These are phyloP conservation scores for Meriones psammophilus DNA, from an alignment of 2,797 vertebrate species.

Conservation along the genomic window DNA sequence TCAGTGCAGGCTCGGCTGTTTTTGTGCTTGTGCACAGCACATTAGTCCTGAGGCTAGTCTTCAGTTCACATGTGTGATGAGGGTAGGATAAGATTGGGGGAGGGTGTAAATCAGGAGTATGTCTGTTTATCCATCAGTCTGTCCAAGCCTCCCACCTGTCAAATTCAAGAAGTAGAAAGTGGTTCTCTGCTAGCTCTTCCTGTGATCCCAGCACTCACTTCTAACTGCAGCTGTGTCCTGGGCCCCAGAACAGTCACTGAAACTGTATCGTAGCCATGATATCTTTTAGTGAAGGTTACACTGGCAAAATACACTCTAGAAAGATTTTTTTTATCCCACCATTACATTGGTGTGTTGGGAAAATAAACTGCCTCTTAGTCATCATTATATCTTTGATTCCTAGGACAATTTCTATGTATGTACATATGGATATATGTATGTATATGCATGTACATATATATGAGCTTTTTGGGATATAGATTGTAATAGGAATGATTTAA, in stretches of 20 bases:
- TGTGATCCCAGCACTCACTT: background rate
- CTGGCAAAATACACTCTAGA: background rate
- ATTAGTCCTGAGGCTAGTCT: background rate
- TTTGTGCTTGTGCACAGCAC: background rate
- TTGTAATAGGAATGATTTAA: constrained; percentile 3
- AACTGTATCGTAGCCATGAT: background rate
- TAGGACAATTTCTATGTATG: background rate
- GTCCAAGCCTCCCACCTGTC: background rate
- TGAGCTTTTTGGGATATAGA: background rate
- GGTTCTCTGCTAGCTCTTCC: background rate
- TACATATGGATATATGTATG: background rate
- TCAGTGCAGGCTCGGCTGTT: background rate
- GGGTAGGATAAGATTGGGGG: background rate
- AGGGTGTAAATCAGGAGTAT: background rate
- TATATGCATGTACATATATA: too few relatives aligned
- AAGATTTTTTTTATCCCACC: background rate
- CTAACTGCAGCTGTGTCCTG: background rate
- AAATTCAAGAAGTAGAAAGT: background rate
- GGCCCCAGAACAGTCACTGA: background rate
- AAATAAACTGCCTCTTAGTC: constrained; percentile 24
- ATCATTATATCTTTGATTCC: constrained; percentile 9
- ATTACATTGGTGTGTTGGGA: background rate
- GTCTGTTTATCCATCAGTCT: background rate
- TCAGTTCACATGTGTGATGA: background rate
- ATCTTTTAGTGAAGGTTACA: background rate